Base-by-base conservation (phyloP, 2,113 vertebrate species). In the Terrapene triunguis region DNA sequence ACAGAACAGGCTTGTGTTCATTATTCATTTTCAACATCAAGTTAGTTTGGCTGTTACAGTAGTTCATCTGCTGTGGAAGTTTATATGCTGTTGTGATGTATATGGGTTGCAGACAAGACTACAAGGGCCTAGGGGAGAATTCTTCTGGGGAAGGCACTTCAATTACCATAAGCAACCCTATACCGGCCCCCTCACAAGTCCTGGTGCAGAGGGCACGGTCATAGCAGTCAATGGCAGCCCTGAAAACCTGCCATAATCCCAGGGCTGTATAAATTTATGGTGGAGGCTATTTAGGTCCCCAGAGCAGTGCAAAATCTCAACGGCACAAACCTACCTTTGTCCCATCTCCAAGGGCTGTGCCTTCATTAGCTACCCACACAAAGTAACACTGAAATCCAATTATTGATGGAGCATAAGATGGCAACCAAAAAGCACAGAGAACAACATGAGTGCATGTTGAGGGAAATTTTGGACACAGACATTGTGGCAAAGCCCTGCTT, bases 371-470 rank as follows among this genome's bases (percentile, higher is more conserved):
- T 17, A 80, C 51, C 51, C 53, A 38, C n/a, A 44, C n/a, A 54
- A 27, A 57, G 21, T 0, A 3, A 22, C 21, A 91, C 5, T 32
- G 74, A 95, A 93, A 92, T 1, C 2, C 57, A 93, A 27, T 1
- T 4, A 38, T 78, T 82, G 83, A 8, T 88, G 80, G 80, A 0
- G 1, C 59, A 21, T 29, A 80, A 86, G 47, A 2, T 65, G 8
- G 44, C 47, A 87, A 57, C 10, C 35, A 50, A 47, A 0, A 4
- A 51, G 57, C 0, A 53, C 11, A 0, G 47, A 83, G 5, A 80
- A 51, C 6, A 48, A 38, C 19, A 24, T 0, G 2, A 38, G 6
- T 76, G 3, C 0, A 0, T 3, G 1, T 0, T 0, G 84, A 88
- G 25, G 3, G 48, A 48, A n/a, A 89, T 0, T 0, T 0, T 10